Percentiles rank a stretch among this genome's conserved stretches.
These are phyloP conservation scores for Philonicus albiceps DNA, from an alignment of 2,888 invertebrate genomes.

Conservation along the genomic window DNA sequence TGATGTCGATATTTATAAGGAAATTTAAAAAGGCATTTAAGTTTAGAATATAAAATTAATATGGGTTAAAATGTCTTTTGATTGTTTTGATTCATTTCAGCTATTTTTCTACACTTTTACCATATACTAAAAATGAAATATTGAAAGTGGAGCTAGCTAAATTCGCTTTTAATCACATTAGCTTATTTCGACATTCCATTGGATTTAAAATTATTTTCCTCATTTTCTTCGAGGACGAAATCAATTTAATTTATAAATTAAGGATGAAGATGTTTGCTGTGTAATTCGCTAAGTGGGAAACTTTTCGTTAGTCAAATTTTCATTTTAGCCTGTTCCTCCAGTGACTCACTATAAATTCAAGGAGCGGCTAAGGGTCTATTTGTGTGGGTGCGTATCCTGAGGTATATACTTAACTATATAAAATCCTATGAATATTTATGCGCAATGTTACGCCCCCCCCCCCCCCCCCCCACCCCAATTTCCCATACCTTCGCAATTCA, in stretches of 20 bases:
- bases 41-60: too few species aligned
- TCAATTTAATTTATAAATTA: background rate
- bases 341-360: background rate
- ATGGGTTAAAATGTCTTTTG: too few species aligned
- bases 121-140: too few species aligned
- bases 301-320: background rate
- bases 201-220: too few species aligned
- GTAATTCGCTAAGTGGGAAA: background rate
- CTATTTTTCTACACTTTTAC: too few species aligned
- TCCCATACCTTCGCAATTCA: background rate
- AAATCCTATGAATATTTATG: background rate
- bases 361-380: background rate
- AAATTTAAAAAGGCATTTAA: too few species aligned
- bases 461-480: background rate
- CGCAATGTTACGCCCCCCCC: background rate
- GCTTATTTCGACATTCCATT: too few species aligned
- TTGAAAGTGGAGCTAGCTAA: too few species aligned
- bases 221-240: background rate
- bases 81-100: too few species aligned
- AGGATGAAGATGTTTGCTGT: background rate
- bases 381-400: background rate
- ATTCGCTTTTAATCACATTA: too few species aligned
- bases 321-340: too few species aligned
- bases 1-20: too few species aligned
- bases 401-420: background rate